Evolutionary conservation across 2,113 vertebrate genomes (phyloP).

Genomic region (Chrysochloris asiatica): DNA sequence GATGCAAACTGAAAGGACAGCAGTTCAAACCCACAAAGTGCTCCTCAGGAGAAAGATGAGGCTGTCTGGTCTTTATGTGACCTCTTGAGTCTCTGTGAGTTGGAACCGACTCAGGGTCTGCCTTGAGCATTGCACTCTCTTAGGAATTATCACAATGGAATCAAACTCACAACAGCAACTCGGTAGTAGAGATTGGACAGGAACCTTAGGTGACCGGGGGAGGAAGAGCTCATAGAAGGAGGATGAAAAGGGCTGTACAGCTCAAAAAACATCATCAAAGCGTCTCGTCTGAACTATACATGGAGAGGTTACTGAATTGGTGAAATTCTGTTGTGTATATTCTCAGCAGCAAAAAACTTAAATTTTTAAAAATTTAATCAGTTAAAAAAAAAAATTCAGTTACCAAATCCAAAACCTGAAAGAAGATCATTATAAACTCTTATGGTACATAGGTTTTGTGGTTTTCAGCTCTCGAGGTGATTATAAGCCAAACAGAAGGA

Average conservation of each 20-base stretch:
- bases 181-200: neutral
- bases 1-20: too few relatives aligned
- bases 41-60: too few relatives aligned
- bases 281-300: neutral
- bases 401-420: neutral
- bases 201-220: neutral
- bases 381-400: neutral
- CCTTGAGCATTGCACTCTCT: neutral
- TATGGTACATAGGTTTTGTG: neutral
- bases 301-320: neutral
- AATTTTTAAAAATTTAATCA: neutral
- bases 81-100: too few relatives aligned
- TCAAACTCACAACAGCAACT: neutral
- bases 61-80: too few relatives aligned
- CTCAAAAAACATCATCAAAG: neutral
- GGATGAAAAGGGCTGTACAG: neutral
- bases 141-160: neutral
- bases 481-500: conserved; percentile 26
- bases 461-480: conserved; percentile 46
- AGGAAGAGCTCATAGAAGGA: neutral
- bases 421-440: neutral
- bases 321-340: neutral
- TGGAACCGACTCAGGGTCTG: neutral
- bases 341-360: neutral
- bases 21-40: too few relatives aligned